These are phyloP conservation scores for Epinephelus lanceolatus DNA, from an alignment of 2,113 vertebrate species.

Conservation along the genomic window DNA sequence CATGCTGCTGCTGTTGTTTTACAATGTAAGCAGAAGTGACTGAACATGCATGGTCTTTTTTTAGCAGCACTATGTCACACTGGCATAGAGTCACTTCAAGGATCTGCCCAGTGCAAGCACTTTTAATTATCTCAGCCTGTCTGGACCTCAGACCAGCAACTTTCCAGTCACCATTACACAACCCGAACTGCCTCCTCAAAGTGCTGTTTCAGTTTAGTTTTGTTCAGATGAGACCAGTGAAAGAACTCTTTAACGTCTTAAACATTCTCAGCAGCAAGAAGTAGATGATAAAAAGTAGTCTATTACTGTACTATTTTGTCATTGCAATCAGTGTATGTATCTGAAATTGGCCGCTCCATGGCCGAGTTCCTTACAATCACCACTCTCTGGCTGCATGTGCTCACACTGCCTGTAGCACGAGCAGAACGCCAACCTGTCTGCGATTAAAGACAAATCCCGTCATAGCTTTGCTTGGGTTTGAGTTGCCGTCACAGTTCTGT, in stretches of 20 bases:
- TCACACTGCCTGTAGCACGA: not conserved
- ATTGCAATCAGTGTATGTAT: not conserved
- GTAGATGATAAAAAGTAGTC: not conserved
- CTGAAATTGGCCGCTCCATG: not conserved
- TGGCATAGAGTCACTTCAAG: not conserved
- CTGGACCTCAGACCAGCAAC: conserved; percentile 7
- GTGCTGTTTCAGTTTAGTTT: conserved; percentile 11
- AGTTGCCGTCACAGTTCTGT: conserved; percentile 11
- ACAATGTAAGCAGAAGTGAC: not conserved
- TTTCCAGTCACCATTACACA: conserved; percentile 29
- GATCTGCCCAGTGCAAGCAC: conserved; percentile 10
- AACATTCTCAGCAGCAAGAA: not conserved
- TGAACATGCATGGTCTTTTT: not conserved
- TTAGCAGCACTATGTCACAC: conserved; percentile 18
- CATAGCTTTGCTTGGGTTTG: not conserved
- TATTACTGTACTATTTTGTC: not conserved
- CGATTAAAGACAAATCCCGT: not conserved
- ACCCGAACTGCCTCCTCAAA: not conserved
- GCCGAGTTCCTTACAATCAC: not conserved
- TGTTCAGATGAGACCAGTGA: not conserved
- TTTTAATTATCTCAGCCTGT: not conserved
- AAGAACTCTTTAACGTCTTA: not conserved
- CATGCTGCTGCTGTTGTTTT: not conserved
- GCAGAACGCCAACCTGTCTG: not conserved
- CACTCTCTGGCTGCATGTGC: not conserved